Conservation (phyloP, 1,140 invertebrate species). For the Cryptotermes secundus region DNA sequence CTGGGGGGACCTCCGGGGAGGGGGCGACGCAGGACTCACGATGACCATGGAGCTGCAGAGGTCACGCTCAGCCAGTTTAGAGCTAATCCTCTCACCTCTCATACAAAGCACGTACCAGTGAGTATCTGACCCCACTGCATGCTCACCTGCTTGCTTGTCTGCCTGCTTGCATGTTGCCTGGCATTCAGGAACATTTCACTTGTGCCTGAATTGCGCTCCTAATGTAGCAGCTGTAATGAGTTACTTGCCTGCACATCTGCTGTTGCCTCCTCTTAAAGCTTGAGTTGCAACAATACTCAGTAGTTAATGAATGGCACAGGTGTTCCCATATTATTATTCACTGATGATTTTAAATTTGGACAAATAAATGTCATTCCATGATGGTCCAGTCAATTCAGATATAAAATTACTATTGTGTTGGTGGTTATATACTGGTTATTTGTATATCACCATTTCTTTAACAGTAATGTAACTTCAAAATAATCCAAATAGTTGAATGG, state of each 20-base stretch:
- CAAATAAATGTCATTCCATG: too few relatives aligned
- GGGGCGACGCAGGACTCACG: conserved; percentile 9
- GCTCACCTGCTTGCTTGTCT: conserved; percentile 23
- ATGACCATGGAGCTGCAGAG: conserved; percentile 17
- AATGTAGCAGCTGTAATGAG: background rate
- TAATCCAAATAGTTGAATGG: too few relatives aligned
- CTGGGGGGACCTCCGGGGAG: conserved; percentile 8
- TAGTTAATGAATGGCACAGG: background rate
- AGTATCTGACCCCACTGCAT: conserved; percentile 35
- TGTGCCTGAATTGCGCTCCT: background rate
- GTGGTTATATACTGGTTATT: too few relatives aligned
- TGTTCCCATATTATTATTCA: too few relatives aligned
- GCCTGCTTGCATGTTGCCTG: background rate
- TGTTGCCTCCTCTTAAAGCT: background rate
- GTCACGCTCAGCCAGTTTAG: conserved; percentile 40
- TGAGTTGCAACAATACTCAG: background rate
- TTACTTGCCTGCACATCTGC: background rate
- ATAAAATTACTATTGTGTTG: too few relatives aligned
- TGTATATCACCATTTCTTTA: too few relatives aligned
- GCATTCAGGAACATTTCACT: background rate
- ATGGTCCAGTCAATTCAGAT: too few relatives aligned
- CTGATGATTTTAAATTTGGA: too few relatives aligned
- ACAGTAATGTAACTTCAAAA: too few relatives aligned
- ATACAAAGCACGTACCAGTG: conserved; percentile 43
- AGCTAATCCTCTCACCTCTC: conserved; percentile 43